Conservation (phyloP, 2,113 vertebrate species). For the Gobius niger region DNA sequence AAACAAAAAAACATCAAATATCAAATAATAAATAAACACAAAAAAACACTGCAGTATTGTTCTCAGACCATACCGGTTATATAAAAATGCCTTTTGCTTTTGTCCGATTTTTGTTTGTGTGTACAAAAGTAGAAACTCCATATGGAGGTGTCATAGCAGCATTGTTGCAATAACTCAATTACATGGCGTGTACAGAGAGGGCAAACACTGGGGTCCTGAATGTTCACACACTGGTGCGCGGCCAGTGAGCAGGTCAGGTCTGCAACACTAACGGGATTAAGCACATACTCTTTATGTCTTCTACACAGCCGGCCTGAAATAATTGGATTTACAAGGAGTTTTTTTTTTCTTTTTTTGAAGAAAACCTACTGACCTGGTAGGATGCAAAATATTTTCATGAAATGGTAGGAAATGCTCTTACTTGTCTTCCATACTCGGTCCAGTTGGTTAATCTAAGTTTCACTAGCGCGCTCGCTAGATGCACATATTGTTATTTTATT, state of each 20-base stretch:
- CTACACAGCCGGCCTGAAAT: constrained; percentile 72
- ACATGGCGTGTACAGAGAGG: constrained; percentile 68
- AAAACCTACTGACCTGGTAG: constrained; percentile 38
- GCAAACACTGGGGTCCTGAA: constrained; percentile 68
- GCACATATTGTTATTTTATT: too few species aligned
- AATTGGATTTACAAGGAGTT: constrained; percentile 78
- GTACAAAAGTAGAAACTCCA: constrained; percentile 21
- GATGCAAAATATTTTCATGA: too few species aligned
- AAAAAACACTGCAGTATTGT: too few species aligned
- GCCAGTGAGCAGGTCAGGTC: constrained; percentile 73
- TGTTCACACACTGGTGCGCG: constrained; percentile 70
- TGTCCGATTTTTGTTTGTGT: constrained; percentile 19
- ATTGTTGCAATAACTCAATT: constrained; percentile 58
- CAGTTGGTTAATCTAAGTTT: too few species aligned
- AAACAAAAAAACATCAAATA: too few species aligned
- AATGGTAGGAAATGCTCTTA: too few species aligned
- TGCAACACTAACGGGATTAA: constrained; percentile 80
- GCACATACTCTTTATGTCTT: constrained; percentile 79
- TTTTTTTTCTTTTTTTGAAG: constrained; percentile 51
- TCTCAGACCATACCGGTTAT: too few species aligned
- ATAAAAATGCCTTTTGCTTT: too few species aligned
- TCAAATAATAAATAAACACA: too few species aligned
- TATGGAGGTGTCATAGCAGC: constrained; percentile 14
- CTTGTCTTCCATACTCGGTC: too few species aligned
- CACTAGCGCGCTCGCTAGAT: too few species aligned